Evolutionary conservation across 2,797 vertebrate species (phyloP).

Genomic region (Dendrocincla tyrannina): DNA sequence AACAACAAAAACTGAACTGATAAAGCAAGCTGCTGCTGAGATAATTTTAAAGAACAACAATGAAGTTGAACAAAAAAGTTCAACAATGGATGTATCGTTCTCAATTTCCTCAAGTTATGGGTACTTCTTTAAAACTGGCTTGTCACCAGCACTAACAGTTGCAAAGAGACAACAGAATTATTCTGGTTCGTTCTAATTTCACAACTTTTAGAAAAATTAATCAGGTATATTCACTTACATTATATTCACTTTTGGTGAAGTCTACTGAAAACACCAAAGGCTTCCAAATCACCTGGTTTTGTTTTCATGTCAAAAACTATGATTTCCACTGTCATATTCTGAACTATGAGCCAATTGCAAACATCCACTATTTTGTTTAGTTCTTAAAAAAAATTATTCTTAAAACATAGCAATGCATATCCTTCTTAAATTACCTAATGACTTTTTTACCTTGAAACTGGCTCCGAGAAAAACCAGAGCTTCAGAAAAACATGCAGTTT

Average conservation of each 20-base stretch:
- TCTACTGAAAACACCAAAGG: not conserved
- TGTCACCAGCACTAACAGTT: not conserved
- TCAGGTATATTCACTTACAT: not conserved
- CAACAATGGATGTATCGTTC: not conserved
- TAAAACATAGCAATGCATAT: not conserved
- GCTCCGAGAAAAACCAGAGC: not conserved
- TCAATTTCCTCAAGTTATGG: not conserved
- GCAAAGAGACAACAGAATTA: not conserved
- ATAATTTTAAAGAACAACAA: not conserved
- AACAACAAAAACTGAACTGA: not conserved
- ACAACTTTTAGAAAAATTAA: not conserved
- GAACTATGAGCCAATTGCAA: not conserved
- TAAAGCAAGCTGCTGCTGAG: not conserved
- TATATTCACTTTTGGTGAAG: not conserved
- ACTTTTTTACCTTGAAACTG: not conserved
- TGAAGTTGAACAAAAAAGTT: not conserved
- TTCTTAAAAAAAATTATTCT: not conserved
- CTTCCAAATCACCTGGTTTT: not conserved
- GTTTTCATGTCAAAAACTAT: not conserved
- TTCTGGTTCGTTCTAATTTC: not conserved
- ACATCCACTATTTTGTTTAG: not conserved
- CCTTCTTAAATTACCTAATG: not conserved
- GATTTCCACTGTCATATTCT: not conserved
- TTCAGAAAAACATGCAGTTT: not conserved
- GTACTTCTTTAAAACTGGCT: not conserved